phyloP scores from a whole-genome alignment of 1,140 invertebrate genomes.

The Manduca sexta region DNA sequence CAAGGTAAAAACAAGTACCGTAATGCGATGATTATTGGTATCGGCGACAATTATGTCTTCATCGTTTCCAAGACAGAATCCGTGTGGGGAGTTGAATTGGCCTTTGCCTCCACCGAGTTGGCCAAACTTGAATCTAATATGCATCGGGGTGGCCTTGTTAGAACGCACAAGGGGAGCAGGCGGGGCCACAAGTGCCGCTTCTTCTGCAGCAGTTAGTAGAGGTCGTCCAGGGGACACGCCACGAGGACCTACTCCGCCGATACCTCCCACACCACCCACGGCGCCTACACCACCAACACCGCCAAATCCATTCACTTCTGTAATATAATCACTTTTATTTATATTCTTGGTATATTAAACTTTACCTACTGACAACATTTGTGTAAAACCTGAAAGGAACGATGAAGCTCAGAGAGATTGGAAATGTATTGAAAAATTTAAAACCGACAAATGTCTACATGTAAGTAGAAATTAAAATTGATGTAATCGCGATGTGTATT shows the following conservation, averaged over 20 bases:
- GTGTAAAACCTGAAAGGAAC: neutral
- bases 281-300: conserved; percentile 42
- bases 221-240: conserved; percentile 70
- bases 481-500: too few relatives aligned
- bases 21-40: conserved; percentile 96
- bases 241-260: conserved; percentile 52
- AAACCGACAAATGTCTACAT: neutral
- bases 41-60: conserved; percentile 97
- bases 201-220: conserved; percentile 57
- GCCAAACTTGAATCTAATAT: conserved; percentile 94
- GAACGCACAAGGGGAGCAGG: conserved; percentile 73
- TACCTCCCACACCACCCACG: conserved; percentile 38
- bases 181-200: conserved; percentile 61
- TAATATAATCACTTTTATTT: conserved; percentile 19
- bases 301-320: conserved; percentile 63
- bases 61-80: conserved; percentile 94
- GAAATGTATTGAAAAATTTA: neutral
- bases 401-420: too few relatives aligned
- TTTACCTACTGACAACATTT: neutral
- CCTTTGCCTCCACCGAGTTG: conserved; percentile 91
- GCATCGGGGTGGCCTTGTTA: conserved; percentile 86
- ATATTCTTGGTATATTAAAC: neutral
- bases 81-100: conserved; percentile 97
- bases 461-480: too few relatives aligned
- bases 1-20: conserved; percentile 76